Evolutionary conservation across 2,113 vertebrate species (phyloP).

Genomic region (Hucho hucho): DNA sequence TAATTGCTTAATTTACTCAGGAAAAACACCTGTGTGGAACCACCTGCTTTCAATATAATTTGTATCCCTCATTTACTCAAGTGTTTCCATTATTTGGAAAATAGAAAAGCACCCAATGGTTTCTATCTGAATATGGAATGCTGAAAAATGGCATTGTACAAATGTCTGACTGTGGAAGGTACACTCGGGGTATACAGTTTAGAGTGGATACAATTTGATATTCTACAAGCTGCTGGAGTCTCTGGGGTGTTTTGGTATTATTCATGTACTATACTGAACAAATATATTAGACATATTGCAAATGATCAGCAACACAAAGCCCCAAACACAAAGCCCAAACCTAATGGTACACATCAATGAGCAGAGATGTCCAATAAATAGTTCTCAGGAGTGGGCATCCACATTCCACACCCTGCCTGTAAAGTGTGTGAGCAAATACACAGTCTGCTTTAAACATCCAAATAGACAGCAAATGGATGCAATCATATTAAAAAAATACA

Average conservation of each 20-base stretch:
- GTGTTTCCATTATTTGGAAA: too few relatives aligned
- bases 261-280: background rate
- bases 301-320: conserved; percentile 2
- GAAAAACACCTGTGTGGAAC: too few relatives aligned
- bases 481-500: conserved; percentile 52
- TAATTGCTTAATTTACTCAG: too few relatives aligned
- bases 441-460: conserved; percentile 32
- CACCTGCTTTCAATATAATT: too few relatives aligned
- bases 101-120: too few relatives aligned
- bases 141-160: conserved; percentile 32
- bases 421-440: conserved; percentile 32
- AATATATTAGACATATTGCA: background rate
- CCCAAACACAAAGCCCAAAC: conserved; percentile 16
- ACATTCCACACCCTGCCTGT: conserved; percentile 8
- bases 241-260: too few relatives aligned
- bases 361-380: conserved; percentile 25
- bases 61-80: too few relatives aligned
- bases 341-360: conserved; percentile 13
- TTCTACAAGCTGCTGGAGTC: background rate
- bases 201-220: background rate
- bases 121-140: conserved; percentile 46
- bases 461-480: conserved; percentile 56
- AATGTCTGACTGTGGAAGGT: conserved; percentile 12
- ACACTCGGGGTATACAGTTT: background rate
- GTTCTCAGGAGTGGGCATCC: conserved; percentile 31